phyloP scores from a whole-genome alignment of 2,113 vertebrate species.

The Oncorhynchus clarkii region DNA sequence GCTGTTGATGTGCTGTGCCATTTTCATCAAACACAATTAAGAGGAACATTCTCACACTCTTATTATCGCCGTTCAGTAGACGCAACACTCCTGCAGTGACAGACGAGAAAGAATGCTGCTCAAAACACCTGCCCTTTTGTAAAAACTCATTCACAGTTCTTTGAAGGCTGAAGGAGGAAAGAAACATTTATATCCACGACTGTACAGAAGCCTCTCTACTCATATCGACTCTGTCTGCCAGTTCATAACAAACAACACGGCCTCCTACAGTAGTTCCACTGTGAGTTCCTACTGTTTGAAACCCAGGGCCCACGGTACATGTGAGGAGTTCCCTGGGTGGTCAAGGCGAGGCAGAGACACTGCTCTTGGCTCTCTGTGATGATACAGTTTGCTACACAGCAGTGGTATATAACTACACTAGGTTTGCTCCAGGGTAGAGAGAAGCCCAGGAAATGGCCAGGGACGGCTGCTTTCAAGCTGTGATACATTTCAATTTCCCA shows the following conservation, averaged over 20 bases:
- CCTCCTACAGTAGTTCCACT: not conserved
- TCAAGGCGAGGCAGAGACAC: not conserved
- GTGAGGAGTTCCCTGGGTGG: not conserved
- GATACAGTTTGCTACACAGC: constrained; percentile 22
- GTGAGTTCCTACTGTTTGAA: not conserved
- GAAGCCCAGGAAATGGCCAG: not conserved
- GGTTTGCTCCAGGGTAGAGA: constrained; percentile 5
- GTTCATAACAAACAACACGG: not conserved
- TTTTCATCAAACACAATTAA: not conserved
- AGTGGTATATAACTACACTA: not conserved
- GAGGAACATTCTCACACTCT: not conserved
- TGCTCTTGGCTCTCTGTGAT: constrained; percentile 4
- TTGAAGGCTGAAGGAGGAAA: not conserved
- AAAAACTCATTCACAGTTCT: not conserved
- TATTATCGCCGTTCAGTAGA: not conserved
- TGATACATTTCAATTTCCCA: not conserved
- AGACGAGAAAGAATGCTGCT: not conserved
- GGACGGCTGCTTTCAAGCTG: not conserved
- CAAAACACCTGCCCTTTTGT: too few species aligned
- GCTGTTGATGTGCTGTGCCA: not conserved
- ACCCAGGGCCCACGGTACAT: not conserved
- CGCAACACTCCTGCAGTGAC: not conserved
- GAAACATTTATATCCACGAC: not conserved
- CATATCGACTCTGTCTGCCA: not conserved
- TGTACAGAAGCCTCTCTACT: not conserved